A percentile compares a stretch with the other conserved stretches of the same genome.
phyloP scores from a whole-genome alignment of 1,140 invertebrate genomes.

The Heliconius hewitsoni region DNA sequence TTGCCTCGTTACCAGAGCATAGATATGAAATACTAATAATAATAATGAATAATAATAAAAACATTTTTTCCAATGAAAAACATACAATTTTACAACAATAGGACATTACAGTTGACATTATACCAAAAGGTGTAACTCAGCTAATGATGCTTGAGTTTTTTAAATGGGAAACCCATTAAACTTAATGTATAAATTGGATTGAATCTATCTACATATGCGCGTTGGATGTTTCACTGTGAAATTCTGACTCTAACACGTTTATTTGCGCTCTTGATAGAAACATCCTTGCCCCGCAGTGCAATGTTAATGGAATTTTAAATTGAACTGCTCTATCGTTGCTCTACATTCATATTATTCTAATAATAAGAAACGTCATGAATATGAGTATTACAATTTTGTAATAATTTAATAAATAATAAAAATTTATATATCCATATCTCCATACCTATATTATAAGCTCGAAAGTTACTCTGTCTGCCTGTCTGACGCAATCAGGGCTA shows the following conservation, averaged over 20 bases:
- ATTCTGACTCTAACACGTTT: not conserved
- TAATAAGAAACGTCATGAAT: not conserved
- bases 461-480: too few species aligned
- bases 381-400: not conserved
- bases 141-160: not conserved
- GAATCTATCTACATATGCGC: not conserved
- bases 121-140: too few species aligned
- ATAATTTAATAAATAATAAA: not conserved
- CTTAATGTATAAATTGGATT: not conserved
- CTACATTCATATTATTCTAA: slow-evolving; percentile 7
- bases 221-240: slow-evolving; percentile 1
- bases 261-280: slow-evolving; percentile 25
- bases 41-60: too few species aligned
- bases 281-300: slow-evolving; percentile 30
- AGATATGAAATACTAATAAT: too few species aligned
- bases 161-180: not conserved
- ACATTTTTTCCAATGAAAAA: too few species aligned
- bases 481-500: too few species aligned
- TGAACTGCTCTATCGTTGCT: slow-evolving; percentile 17
- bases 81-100: too few species aligned
- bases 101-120: too few species aligned
- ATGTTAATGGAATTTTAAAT: slow-evolving; percentile 33
- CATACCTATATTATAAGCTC: too few species aligned
- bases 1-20: too few species aligned
- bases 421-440: too few species aligned